phyloP scores from a whole-genome alignment of 2,888 invertebrate genomes.

The Synergus itoensis region DNA sequence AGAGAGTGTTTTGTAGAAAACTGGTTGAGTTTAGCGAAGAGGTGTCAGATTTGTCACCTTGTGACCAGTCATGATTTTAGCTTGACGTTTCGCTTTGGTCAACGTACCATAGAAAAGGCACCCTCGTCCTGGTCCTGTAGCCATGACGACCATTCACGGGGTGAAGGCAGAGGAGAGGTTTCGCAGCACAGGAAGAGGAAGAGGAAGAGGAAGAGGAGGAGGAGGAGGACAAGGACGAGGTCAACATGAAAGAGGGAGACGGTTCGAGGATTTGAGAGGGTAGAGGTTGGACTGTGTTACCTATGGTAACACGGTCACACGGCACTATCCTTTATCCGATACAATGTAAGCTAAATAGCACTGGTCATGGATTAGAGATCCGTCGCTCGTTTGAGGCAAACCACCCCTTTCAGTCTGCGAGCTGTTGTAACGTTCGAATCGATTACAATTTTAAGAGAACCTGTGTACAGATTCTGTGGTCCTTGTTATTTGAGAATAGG shows the following conservation, averaged over 20 bases:
- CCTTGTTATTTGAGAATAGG: slow-evolving; percentile 20
- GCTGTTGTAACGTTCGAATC: slow-evolving; percentile 53
- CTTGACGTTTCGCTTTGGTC: slow-evolving; percentile 48
- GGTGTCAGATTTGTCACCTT: slow-evolving; percentile 20
- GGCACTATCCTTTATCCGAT: slow-evolving; percentile 70
- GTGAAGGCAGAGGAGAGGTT: slow-evolving; percentile 57
- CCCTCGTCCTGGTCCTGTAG: slow-evolving; percentile 74
- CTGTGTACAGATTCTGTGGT: slow-evolving; percentile 16
- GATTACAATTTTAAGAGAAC: slow-evolving; percentile 25
- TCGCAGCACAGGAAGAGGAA: slow-evolving; percentile 32
- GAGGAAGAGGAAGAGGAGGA: slow-evolving; percentile 50
- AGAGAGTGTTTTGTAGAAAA: background rate
- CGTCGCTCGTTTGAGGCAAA: slow-evolving; percentile 73
- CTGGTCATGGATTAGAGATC: slow-evolving; percentile 74
- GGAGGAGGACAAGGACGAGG: slow-evolving; percentile 21
- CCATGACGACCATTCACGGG: slow-evolving; percentile 76
- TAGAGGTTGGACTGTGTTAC: slow-evolving; percentile 67
- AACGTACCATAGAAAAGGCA: slow-evolving; percentile 69
- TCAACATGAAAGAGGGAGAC: slow-evolving; percentile 39
- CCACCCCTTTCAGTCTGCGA: slow-evolving; percentile 51
- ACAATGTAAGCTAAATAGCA: slow-evolving; percentile 73
- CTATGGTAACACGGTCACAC: slow-evolving; percentile 64
- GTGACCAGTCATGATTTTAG: background rate
- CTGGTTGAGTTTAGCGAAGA: slow-evolving; percentile 15
- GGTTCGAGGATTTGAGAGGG: background rate